Evolutionary conservation across 2,797 vertebrate genomes (phyloP).

Genomic region (Liparis tanakae): DNA sequence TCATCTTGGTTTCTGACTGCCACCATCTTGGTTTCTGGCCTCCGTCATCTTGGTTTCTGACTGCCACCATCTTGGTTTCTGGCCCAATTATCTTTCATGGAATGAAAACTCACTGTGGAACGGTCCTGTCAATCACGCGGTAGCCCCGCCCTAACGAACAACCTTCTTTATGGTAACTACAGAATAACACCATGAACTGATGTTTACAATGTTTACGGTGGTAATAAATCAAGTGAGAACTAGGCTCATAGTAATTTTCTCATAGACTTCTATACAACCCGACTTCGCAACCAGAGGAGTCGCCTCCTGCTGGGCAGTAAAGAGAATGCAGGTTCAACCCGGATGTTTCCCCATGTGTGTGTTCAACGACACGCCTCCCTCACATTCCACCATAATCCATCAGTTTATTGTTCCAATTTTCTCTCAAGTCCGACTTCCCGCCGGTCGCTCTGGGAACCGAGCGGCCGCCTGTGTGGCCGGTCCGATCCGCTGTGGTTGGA

Average conservation of each 20-base stretch:
- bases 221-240: not conserved
- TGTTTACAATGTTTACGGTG: not conserved
- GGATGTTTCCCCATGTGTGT: too few species aligned
- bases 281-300: not conserved
- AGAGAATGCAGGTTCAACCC: not conserved
- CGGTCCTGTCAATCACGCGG: too few species aligned
- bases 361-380: not conserved
- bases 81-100: too few species aligned
- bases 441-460: not conserved
- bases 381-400: not conserved
- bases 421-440: not conserved
- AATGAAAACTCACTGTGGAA: not conserved
- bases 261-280: not conserved
- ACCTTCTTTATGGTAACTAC: not conserved
- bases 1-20: too few species aligned
- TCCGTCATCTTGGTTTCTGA: too few species aligned
- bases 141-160: not conserved
- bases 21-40: too few species aligned
- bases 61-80: too few species aligned
- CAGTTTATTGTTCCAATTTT: not conserved
- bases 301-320: not conserved
- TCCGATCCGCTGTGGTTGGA: conserved; percentile 56
- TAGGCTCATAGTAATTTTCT: not conserved
- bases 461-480: conserved; percentile 35
- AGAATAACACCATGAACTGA: too few species aligned